Base-by-base conservation (phyloP, 2,888 invertebrate genomes). In the Pseudococcus viburni region DNA sequence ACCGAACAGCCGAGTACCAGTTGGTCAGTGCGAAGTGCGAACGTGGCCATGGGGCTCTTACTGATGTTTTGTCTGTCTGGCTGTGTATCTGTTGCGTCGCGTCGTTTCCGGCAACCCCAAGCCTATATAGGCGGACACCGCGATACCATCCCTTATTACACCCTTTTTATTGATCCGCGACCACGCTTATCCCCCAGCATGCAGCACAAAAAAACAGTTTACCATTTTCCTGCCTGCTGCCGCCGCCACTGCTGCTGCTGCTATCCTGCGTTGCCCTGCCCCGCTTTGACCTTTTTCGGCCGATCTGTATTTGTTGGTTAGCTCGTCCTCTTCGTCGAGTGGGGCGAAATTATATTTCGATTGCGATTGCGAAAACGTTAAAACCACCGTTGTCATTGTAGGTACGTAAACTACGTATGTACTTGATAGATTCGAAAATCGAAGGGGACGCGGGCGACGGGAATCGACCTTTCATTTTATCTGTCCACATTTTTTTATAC, bases 61-160 rank as follows among this genome's bases (percentile, higher is more conserved):
- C 59, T 33, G 59, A 33, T 85, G 59, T 85, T 85, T 85, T 85
- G 85, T 85, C 85, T 68, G 73, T 46, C 51, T 86, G 46, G 22
- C 19, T 86, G 1, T 51, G 42, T 33, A 87, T 87, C 87, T 87
- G 87, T 87, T 87, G 87, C 87, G 80, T 83, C 83, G 87, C 26
- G 26, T 33, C 26, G 26, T 83, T 87, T 87, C 87, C 87, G 87
- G 87, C 80, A 55, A 39, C 87, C 87, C 87, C 83, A 83, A 55
- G 77, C 83, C 87, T 83, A 33, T 87, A 87, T 87, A 77, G 87
- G 87, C 77, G 87, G 87, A 87, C 87, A 87, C 77, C 15, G 73
- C 77, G 87, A 87, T 87, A 80, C 87, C 83, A 87, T 87, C 87
- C 83, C 87, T 87, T 73, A 87, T 87, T 87, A 87, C 26, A 87